A percentile compares a stretch with the other conserved stretches of the same genome.
Evolutionary conservation across 2,888 invertebrate species (phyloP).

Genomic region (Nomada flava): DNA sequence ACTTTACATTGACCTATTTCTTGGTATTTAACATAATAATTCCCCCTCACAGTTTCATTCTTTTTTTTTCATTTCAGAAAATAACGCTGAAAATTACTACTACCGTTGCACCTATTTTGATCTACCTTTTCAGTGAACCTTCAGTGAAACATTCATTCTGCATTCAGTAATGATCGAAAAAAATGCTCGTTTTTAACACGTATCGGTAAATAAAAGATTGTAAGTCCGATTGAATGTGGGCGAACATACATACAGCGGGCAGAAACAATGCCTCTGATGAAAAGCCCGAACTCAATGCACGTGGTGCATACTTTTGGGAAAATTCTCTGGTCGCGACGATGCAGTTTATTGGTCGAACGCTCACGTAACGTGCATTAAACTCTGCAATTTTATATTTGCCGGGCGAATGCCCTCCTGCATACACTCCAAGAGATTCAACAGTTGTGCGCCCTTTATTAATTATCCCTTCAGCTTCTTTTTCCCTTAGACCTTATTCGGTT

Average conservation of each 20-base stretch:
- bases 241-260: background rate
- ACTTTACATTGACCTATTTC: background rate
- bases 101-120: background rate
- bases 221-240: background rate
- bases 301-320: background rate
- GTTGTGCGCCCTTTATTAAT: conserved; percentile 28
- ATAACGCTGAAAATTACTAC: background rate
- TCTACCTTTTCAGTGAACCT: no score
- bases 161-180: background rate
- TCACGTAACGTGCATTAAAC: conserved; percentile 39
- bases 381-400: conserved; percentile 28
- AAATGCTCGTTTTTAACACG: background rate
- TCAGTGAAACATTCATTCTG: background rate
- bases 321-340: conserved; percentile 1
- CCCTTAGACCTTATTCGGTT: background rate
- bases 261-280: conserved; percentile 25
- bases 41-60: no score
- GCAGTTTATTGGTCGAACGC: conserved; percentile 31
- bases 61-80: background rate
- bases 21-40: no score
- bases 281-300: conserved; percentile 32
- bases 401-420: conserved; percentile 19
- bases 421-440: conserved; percentile 17
- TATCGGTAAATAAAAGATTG: background rate
- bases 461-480: background rate